Evolutionary conservation across 1,140 invertebrate genomes (phyloP).

Genomic region (Mamestra configurata): DNA sequence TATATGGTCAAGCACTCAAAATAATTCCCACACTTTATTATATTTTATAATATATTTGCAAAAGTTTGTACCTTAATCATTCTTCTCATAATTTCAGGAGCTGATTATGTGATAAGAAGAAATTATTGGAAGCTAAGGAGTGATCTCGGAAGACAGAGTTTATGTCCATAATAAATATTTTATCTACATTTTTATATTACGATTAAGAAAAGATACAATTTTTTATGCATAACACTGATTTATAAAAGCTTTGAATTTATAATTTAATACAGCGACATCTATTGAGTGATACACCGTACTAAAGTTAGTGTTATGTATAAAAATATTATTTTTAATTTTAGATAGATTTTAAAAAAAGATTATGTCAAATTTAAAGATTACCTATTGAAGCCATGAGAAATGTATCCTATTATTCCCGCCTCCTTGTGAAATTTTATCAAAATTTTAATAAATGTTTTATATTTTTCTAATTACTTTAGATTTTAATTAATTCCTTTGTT

Average conservation of each 20-base stretch:
- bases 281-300: background rate
- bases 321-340: conserved; percentile 11
- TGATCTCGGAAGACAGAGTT: conserved; percentile 72
- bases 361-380: conserved; percentile 7
- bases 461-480: background rate
- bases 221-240: conserved; percentile 21
- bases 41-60: too few relatives aligned
- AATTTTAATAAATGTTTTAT: conserved; percentile 28
- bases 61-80: too few relatives aligned
- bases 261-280: conserved; percentile 25
- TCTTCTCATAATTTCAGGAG: conserved; percentile 63
- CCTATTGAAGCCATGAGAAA: conserved; percentile 25
- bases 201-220: conserved; percentile 5
- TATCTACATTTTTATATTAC: conserved; percentile 41
- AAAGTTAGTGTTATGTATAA: background rate
- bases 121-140: conserved; percentile 79
- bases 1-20: too few relatives aligned
- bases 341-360: conserved; percentile 27
- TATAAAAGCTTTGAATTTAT: background rate
- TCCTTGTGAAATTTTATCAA: conserved; percentile 37
- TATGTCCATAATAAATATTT: conserved; percentile 51
- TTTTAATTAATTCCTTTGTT: background rate
- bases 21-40: too few relatives aligned
- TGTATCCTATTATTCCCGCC: conserved; percentile 31
- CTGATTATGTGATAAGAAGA: conserved; percentile 77